Evolutionary conservation across 2,113 vertebrate genomes (phyloP).

Genomic region (Ibidorhyncha struthersii): DNA sequence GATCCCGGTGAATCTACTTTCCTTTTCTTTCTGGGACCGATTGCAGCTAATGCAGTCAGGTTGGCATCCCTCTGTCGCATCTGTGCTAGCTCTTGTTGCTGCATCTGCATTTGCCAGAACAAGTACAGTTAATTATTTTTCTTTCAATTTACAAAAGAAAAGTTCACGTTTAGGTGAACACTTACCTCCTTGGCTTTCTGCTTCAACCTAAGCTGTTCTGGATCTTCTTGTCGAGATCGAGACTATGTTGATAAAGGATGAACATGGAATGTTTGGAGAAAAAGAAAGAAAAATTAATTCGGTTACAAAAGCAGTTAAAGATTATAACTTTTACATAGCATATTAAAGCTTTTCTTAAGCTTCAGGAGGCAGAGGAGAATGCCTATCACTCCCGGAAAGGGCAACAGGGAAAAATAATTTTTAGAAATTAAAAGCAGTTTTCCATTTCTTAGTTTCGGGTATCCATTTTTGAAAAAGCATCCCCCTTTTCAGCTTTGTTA

Average conservation of each 20-base stretch:
- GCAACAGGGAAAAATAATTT: not conserved
- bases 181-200: conserved; percentile 94
- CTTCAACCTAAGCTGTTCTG: conserved; percentile 89
- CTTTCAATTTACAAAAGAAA: not conserved
- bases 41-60: conserved; percentile 89
- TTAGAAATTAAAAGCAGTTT: not conserved
- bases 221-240: conserved; percentile 91
- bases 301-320: not conserved
- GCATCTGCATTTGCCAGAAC: conserved; percentile 79
- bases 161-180: not conserved
- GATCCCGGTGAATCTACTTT: conserved; percentile 84
- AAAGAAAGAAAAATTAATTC: not conserved
- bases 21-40: conserved; percentile 89
- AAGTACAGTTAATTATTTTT: not conserved
- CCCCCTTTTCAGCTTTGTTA: not conserved
- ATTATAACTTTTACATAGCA: not conserved
- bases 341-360: not conserved
- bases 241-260: conserved; percentile 73
- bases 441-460: not conserved
- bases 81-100: conserved; percentile 91
- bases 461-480: not conserved
- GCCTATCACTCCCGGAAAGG: not conserved
- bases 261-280: not conserved
- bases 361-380: not conserved
- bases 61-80: conserved; percentile 95